phyloP scores from a whole-genome alignment of 2,797 vertebrate genomes.

The Falco columbarius region DNA sequence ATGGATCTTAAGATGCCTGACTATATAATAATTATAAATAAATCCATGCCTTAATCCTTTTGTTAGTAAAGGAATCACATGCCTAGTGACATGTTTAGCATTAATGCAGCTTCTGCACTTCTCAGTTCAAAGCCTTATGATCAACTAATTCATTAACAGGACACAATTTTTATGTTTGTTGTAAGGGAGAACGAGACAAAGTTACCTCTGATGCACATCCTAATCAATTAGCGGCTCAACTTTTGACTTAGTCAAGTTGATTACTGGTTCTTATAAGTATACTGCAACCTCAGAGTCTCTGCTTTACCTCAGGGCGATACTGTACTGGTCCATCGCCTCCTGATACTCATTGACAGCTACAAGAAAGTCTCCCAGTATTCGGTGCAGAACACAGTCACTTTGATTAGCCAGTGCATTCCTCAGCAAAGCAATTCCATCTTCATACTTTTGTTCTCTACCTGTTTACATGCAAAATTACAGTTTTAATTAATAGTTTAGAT shows the following conservation, averaged over 20 bases:
- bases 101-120: neutral
- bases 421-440: constrained; percentile 93
- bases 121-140: neutral
- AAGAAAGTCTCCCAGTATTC: constrained; percentile 96
- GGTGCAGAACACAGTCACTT: constrained; percentile 96
- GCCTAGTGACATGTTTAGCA: neutral
- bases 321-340: constrained; percentile 99
- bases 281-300: neutral
- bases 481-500: neutral
- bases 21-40: neutral
- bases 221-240: neutral
- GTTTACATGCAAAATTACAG: neutral
- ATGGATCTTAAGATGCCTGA: neutral
- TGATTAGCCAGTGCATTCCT: constrained; percentile 94
- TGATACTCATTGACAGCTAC: constrained; percentile 97
- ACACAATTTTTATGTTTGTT: rapidly evolving
- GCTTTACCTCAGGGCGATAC: constrained; percentile 90
- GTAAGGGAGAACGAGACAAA: neutral
- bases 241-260: neutral
- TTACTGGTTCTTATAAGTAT: rapidly evolving
- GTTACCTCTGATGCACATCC: neutral
- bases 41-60: neutral
- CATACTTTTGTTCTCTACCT: constrained; percentile 97
- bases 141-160: neutral
- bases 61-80: neutral